Evolutionary conservation across 2,888 invertebrate species (phyloP).

Genomic region (Frankliniella intonsa): DNA sequence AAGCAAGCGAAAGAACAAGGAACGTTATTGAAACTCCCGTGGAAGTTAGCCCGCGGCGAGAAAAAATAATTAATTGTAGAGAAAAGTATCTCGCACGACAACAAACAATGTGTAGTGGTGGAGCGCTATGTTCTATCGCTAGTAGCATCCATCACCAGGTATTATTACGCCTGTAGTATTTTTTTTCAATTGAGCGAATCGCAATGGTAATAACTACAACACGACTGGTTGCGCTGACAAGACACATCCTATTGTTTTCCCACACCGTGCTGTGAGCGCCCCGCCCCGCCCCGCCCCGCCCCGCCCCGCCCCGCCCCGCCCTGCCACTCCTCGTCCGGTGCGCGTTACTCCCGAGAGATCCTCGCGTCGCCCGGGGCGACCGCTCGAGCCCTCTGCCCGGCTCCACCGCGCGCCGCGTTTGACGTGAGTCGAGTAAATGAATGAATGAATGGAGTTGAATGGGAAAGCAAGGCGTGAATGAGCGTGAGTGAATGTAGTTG

Average conservation of each 20-base stretch:
- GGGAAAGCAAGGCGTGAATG: background rate
- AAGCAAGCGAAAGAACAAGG: too few relatives aligned
- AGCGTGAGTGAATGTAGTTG: background rate
- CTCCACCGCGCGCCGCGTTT: background rate
- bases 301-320: too few relatives aligned
- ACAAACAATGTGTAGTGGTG: too few relatives aligned
- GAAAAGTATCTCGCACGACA: too few relatives aligned
- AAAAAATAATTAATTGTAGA: too few relatives aligned
- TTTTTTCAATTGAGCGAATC: background rate
- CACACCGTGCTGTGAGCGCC: background rate
- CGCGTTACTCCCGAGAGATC: too few relatives aligned
- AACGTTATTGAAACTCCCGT: too few relatives aligned
- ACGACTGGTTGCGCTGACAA: background rate
- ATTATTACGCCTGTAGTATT: background rate
- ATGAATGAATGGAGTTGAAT: background rate
- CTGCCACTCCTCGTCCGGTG: background rate
- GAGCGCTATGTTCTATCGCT: background rate
- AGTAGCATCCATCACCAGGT: slow-evolving; percentile 1
- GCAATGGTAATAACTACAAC: background rate
- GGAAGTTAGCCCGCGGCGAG: too few relatives aligned
- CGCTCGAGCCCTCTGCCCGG: background rate
- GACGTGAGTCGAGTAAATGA: background rate
- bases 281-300: background rate
- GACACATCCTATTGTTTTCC: slow-evolving; percentile 15
- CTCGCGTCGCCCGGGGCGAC: background rate